Percentiles rank a stretch among this genome's conserved stretches.
These are phyloP conservation scores for Corticium candelabrum DNA, from an alignment of 37 sponge, comb jelly and placozoan genomes.

Conservation along the genomic window DNA sequence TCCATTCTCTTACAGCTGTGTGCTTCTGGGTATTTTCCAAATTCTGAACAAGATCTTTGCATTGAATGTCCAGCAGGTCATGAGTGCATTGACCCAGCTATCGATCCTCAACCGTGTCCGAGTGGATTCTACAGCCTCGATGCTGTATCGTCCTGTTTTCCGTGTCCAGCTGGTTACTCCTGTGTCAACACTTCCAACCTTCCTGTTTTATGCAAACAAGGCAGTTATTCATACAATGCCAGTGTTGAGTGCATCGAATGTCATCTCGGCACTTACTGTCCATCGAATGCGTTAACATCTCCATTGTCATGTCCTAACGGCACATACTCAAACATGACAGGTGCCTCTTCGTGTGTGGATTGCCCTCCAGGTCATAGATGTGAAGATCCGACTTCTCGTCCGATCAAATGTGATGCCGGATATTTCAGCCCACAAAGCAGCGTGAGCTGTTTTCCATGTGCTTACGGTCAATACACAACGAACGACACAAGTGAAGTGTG, in stretches of 20 bases:
- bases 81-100: slow-evolving; percentile 13
- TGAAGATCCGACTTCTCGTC: background rate
- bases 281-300: background rate
- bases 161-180: background rate
- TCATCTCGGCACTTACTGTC: background rate
- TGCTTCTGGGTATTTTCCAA: background rate
- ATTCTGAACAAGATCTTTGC: background rate
- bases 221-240: background rate
- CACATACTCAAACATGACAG: background rate
- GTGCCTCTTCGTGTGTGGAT: background rate
- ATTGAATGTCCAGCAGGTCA: slow-evolving; percentile 13
- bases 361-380: background rate
- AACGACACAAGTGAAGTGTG: too few species aligned
- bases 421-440: background rate
- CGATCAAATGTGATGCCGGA: background rate
- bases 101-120: slow-evolving; percentile 5
- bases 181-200: background rate
- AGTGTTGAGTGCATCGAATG: background rate
- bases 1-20: background rate
- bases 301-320: background rate
- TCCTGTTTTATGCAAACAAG: background rate
- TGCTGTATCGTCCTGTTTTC: background rate
- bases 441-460: background rate
- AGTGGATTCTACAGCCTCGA: background rate
- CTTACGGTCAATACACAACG: background rate